Evolutionary conservation across 2,113 vertebrate genomes (phyloP).

Genomic region (Hymenochirus boettgeri): DNA sequence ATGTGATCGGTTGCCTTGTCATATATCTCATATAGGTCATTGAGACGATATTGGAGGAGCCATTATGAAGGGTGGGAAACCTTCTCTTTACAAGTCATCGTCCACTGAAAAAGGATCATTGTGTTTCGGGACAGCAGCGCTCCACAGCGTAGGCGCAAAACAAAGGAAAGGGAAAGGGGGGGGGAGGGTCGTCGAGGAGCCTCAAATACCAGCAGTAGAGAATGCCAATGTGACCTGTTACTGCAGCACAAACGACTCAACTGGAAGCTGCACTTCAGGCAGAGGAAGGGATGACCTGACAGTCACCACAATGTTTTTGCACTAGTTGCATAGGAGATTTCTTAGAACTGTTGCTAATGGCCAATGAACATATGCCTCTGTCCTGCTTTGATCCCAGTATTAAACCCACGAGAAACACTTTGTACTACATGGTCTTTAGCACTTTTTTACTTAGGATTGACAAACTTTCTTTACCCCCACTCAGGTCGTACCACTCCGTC

Average conservation of each 20-base stretch:
- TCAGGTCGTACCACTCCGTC: too few species aligned
- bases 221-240: conserved; percentile 48
- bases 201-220: conserved; percentile 35
- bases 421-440: too few species aligned
- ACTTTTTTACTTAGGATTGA: too few species aligned
- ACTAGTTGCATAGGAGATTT: too few species aligned
- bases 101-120: conserved; percentile 70
- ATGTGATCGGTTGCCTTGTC: too few species aligned
- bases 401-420: too few species aligned
- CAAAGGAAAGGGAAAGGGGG: conserved; percentile 47
- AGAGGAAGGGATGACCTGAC: not conserved
- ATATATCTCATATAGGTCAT: conserved; percentile 57
- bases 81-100: conserved; percentile 71
- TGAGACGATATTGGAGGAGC: conserved; percentile 86
- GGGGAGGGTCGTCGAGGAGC: conserved; percentile 51
- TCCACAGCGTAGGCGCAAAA: conserved; percentile 65
- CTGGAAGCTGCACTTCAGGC: conserved; percentile 12
- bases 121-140: conserved; percentile 74
- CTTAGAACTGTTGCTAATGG: too few species aligned
- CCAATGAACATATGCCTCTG: too few species aligned
- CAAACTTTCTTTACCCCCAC: too few species aligned
- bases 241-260: conserved; percentile 16
- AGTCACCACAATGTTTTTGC: too few species aligned
- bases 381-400: too few species aligned
- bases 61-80: conserved; percentile 66